Evolutionary conservation across 2,797 vertebrate species (phyloP), one percentile per base, ranked within the genome.

Genomic region (Arrhamphus sclerolepis): DNA sequence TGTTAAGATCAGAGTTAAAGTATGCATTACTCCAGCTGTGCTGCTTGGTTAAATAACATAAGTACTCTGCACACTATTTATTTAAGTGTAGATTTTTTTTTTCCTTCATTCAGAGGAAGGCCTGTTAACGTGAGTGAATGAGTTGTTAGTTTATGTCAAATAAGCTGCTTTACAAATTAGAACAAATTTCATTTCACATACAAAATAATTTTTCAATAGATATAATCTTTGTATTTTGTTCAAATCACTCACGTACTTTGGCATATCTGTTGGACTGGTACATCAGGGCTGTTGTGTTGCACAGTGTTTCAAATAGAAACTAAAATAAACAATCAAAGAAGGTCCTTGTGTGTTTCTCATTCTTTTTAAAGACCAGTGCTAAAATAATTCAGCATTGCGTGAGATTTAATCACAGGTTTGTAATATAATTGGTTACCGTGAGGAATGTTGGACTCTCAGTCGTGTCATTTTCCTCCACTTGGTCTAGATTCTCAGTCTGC

Each of bases 1-100:
- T 63, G 60, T 75, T 62, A 50, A 75, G 66, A 57, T 49, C 48
- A 46, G 13, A 48, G 42, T 63, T 59, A 5, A 67, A 59, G 11
- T 49, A 19, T 80, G 70, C 75, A 56, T 61, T 34, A 66, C 34
- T 46, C 50, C 49, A 51, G 71, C n/a, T 16, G 65, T 62, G 58
- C 76, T 59, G 64, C 62, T 76, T 55, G 54, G 53, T 69, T 43
- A 39, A 72, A 53, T 31, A 74, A 63, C 53, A 56, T 71, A 72
- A 54, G 46, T 49, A 24, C 59, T 70, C 19, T 70, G 57, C 28
- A 46, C 22, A 18, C 44, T 78, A 72, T 82, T 84, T 67, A 82
- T 78, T 74, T 54, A 57, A 75, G 28, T 50, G 41, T 56, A 60
- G 56, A 63, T 24, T 26, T 61, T 73, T 38, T 44, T 16, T 49